phyloP scores from a whole-genome alignment of 53 echinoderm and acorn worm species.

The Crossaster papposus region DNA sequence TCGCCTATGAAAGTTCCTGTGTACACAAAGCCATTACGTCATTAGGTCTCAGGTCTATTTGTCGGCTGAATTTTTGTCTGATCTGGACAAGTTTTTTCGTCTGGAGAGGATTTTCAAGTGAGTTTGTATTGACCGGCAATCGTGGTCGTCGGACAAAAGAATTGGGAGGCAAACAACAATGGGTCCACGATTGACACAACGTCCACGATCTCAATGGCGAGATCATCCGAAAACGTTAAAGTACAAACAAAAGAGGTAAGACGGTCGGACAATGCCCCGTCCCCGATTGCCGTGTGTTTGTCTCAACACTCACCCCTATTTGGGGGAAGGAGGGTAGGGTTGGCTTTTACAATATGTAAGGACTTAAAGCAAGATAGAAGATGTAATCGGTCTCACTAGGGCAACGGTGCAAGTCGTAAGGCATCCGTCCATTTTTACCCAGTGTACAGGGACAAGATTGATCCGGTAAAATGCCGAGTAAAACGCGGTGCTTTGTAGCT shows the following conservation, averaged over 20 bases:
- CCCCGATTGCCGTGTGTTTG: too few relatives aligned
- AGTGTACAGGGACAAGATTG: background rate
- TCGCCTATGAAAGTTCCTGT: too few relatives aligned
- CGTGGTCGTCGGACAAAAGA: too few relatives aligned
- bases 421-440: slow-evolving; percentile 15
- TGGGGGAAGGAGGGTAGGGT: background rate
- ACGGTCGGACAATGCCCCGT: too few relatives aligned
- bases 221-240: too few relatives aligned
- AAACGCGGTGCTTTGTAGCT: background rate
- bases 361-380: background rate
- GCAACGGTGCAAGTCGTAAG: slow-evolving; percentile 22
- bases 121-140: too few relatives aligned
- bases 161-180: too few relatives aligned
- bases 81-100: background rate
- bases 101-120: background rate
- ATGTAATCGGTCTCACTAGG: background rate
- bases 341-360: background rate
- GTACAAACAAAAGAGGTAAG: too few relatives aligned
- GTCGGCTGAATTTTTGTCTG: background rate
- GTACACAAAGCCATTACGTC: too few relatives aligned
- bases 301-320: background rate
- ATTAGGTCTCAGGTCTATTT: too few relatives aligned
- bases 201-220: too few relatives aligned
- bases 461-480: slow-evolving; percentile 6
- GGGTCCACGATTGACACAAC: background rate